Base-by-base conservation (phyloP, 2,113 vertebrate species). In the Loxodonta africana region DNA sequence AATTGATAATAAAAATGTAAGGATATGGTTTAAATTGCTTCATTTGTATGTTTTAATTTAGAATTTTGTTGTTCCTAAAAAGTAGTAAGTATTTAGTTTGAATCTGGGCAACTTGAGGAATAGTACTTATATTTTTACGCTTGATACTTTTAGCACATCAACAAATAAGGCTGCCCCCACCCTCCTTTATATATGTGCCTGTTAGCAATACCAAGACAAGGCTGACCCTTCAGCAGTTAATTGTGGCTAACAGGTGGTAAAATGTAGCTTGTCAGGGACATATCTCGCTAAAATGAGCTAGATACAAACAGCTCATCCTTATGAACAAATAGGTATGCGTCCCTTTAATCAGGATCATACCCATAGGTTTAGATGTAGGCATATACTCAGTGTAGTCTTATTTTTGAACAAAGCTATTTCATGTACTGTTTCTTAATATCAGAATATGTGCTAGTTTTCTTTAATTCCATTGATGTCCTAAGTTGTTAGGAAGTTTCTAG, bases 121-220 rank as follows among this genome's bases (percentile, higher is more conserved):
- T 80, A 83, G 30, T 83, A 2, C 44, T 94, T 90, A 91, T 28
- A 15, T 88, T 94, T 88, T 85, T 60, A 62, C 88, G 94, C 10
- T 93, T 92, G 26, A 44, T 93, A 65, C 51, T 33, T 88, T 88
- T 93, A 85, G n/a, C 67, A 81, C 12, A 67, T n/a, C 17, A 91
- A 67, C 73, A 80, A 18, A 77, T 77, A 89, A 57, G 23, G 5
- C 18, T 81, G 33, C 12, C 14, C 3, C 6, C 28, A 26, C 62
- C 21, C 5, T 14, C 60, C 89, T 85, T 82, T 94, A 92, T 83
- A 77, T 83, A 48, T 30, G 2, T 92, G 25, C n/a, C 8, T 9
- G 6, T 85, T 92, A 80, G 46, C 30, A 95, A 18, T 84, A 69
- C 14, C 18, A 87, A 65, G 94, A 83, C 74, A 77, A 88, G 62